Evolutionary conservation across 2,888 invertebrate genomes (phyloP).

Genomic region (Athalia rosae): DNA sequence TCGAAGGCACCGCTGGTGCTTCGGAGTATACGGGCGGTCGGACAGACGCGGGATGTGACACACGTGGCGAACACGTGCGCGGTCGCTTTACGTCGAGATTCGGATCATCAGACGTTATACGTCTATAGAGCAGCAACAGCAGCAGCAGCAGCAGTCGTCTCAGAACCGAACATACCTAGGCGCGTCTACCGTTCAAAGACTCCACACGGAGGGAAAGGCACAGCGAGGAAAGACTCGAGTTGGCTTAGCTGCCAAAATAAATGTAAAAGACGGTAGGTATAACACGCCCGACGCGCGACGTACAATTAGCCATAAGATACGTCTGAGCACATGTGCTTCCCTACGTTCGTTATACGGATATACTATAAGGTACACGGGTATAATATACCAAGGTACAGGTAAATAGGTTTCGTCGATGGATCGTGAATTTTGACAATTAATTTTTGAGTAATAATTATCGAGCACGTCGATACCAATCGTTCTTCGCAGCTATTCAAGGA

Average conservation of each 20-base stretch:
- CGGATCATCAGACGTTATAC: no score
- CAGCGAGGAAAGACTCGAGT: neutral
- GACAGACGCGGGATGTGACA: slow-evolving; percentile 19
- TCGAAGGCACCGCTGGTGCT: neutral
- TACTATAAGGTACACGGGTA: no score
- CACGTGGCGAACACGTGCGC: slow-evolving; percentile 42
- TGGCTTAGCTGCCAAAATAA: slow-evolving; percentile 27
- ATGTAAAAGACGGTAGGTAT: neutral
- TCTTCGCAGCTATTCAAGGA: no score
- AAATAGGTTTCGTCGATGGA: no score
- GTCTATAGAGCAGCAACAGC: no score
- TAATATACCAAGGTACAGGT: no score
- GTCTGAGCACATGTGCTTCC: neutral
- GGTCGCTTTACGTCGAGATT: slow-evolving; percentile 16
- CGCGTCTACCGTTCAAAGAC: neutral
- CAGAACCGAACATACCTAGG: no score
- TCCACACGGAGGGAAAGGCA: neutral
- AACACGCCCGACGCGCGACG: no score
- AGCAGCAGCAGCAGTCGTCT: no score
- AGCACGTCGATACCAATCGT: no score
- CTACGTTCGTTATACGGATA: neutral
- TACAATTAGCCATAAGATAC: neutral
- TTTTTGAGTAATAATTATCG: no score
- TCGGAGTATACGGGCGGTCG: neutral
- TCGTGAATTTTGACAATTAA: no score